Evolutionary conservation across 2,797 vertebrate species (phyloP).

Genomic region (Sebastes steindachneri): DNA sequence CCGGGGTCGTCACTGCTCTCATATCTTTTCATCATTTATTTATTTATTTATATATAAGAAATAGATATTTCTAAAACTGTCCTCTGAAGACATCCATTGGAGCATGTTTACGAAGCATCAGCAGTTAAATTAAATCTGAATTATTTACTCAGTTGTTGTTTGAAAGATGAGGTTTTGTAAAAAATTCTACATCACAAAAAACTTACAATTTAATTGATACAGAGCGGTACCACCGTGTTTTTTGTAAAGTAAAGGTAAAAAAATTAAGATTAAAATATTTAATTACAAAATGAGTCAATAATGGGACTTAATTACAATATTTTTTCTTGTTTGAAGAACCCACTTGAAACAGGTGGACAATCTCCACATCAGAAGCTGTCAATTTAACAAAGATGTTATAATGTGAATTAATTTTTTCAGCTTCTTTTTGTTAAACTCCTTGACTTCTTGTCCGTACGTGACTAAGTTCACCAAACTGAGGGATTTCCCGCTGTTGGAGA

Average conservation of each 20-base stretch:
- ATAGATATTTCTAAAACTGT: not conserved
- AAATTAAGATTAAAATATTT: not conserved
- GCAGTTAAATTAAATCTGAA: not conserved
- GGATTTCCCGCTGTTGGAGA: slow-evolving; percentile 95
- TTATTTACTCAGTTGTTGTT: not conserved
- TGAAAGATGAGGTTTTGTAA: not conserved
- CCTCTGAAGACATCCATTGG: not conserved
- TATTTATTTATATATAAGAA: not conserved
- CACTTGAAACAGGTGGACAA: not conserved
- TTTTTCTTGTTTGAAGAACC: not conserved
- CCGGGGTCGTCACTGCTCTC: slow-evolving; percentile 93
- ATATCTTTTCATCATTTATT: slow-evolving; percentile 87
- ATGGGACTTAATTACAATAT: not conserved
- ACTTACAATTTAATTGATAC: not conserved
- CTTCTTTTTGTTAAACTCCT: slow-evolving; percentile 40
- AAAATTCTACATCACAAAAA: not conserved
- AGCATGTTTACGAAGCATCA: not conserved
- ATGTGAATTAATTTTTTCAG: not conserved
- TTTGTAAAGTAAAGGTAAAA: not conserved
- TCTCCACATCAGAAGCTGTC: not conserved
- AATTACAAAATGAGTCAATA: not conserved
- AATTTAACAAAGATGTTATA: not conserved
- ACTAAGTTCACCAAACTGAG: slow-evolving; percentile 98
- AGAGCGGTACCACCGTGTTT: not conserved
- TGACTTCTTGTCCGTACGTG: slow-evolving; percentile 84